A percentile compares a stretch with the other conserved stretches of the same genome.
These are phyloP conservation scores for Caerostris darwini DNA, from an alignment of 1,140 invertebrate species.

Conservation along the genomic window DNA sequence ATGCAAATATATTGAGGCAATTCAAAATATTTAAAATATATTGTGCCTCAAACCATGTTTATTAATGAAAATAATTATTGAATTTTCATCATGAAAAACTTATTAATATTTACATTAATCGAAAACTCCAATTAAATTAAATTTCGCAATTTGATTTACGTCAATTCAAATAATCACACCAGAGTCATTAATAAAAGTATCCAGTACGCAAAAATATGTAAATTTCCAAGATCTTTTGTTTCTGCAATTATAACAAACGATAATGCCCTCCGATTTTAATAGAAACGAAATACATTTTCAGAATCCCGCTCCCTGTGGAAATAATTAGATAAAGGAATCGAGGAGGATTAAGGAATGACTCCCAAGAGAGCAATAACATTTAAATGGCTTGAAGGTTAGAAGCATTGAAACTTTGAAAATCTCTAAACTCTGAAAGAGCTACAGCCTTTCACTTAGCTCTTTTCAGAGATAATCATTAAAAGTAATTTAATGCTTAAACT, in stretches of 20 bases:
- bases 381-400: conserved; percentile 25
- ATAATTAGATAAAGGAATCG: conserved; percentile 72
- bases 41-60: too few species aligned
- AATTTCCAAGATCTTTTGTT: conserved; percentile 30
- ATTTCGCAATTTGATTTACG: neutral
- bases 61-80: too few species aligned
- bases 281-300: conserved; percentile 56
- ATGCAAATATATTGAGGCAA: too few species aligned
- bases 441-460: conserved; percentile 55
- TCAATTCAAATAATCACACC: neutral
- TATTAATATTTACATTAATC: neutral
- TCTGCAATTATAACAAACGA: conserved; percentile 33
- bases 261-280: conserved; percentile 8
- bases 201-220: conserved; percentile 21
- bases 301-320: conserved; percentile 53
- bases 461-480: conserved; percentile 62
- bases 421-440: conserved; percentile 37
- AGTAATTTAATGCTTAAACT: conserved; percentile 62
- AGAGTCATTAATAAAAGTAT: neutral
- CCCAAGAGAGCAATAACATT: conserved; percentile 62
- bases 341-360: conserved; percentile 61
- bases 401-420: conserved; percentile 64
- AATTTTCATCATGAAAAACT: too few species aligned
- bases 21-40: too few species aligned
- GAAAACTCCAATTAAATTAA: too few species aligned